Evolutionary conservation across 92 coral and sea anemone species (phyloP).

Genomic region (Parazoanthus darwini): DNA sequence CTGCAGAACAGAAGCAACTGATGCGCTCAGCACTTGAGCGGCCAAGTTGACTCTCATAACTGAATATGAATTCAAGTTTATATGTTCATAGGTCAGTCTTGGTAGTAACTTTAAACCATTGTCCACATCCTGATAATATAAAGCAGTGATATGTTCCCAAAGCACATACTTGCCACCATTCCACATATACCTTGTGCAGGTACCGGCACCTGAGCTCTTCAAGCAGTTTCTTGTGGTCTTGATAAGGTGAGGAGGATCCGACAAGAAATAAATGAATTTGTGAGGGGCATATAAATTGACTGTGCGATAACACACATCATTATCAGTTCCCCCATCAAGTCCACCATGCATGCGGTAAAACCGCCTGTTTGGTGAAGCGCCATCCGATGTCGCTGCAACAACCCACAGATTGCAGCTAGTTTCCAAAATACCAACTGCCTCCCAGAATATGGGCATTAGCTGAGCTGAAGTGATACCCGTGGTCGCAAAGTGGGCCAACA

Average conservation of each 20-base stretch:
- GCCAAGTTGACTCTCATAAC: conserved; percentile 77
- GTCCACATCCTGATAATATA: conserved; percentile 62
- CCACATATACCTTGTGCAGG: conserved; percentile 65
- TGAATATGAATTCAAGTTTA: conserved; percentile 67
- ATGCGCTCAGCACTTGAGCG: conserved; percentile 71
- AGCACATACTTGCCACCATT: conserved; percentile 62
- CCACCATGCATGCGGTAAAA: conserved; percentile 55
- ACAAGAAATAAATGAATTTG: conserved; percentile 55
- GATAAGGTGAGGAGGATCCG: conserved; percentile 76
- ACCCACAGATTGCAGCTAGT: conserved; percentile 61
- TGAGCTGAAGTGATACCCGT: conserved; percentile 65
- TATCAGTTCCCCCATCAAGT: conserved; percentile 53
- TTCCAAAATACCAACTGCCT: conserved; percentile 62
- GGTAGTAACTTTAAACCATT: conserved; percentile 67
- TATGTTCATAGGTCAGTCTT: conserved; percentile 67
- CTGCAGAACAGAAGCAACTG: conserved; percentile 62
- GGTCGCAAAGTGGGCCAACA: conserved; percentile 68
- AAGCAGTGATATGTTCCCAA: conserved; percentile 66
- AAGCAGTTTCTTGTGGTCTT: conserved; percentile 77
- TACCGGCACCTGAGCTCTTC: conserved; percentile 61
- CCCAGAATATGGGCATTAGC: conserved; percentile 64
- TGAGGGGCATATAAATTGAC: conserved; percentile 62
- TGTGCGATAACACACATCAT: conserved; percentile 59
- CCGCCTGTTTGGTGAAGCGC: conserved; percentile 71
- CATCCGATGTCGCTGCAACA: conserved; percentile 62